These are phyloP conservation scores for Caenorhabditis virilis DNA, from an alignment of 2,888 invertebrate species.

Conservation along the genomic window DNA sequence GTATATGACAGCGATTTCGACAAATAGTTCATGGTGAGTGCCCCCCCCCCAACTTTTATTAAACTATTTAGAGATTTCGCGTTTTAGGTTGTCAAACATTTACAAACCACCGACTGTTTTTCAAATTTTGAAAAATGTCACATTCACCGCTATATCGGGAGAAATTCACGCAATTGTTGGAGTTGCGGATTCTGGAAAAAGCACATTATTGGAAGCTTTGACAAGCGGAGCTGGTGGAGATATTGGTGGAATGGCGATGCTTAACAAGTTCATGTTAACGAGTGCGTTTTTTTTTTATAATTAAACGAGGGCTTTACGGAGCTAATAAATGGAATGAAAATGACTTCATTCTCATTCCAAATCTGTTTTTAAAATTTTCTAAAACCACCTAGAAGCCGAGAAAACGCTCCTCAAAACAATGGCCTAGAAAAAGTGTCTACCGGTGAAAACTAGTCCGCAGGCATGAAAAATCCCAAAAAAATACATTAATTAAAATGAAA, in stretches of 20 bases:
- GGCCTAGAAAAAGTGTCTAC: too few species aligned
- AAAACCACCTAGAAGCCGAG: too few species aligned
- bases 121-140: conserved; percentile 85
- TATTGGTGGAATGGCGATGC: conserved; percentile 84
- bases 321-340: too few species aligned
- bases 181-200: conserved; percentile 92
- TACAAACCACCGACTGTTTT: conserved; percentile 65
- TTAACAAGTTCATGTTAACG: conserved; percentile 85
- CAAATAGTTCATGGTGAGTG: too few species aligned
- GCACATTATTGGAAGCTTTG: conserved; percentile 89
- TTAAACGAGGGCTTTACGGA: too few species aligned
- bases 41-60: not conserved
- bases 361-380: too few species aligned
- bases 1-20: conserved; percentile 54
- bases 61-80: not conserved
- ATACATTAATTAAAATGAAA: too few species aligned
- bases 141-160: conserved; percentile 86
- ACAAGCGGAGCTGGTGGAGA: conserved; percentile 77
- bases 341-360: too few species aligned
- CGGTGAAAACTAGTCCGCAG: too few species aligned
- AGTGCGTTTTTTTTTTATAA: conserved; percentile 72
- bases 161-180: conserved; percentile 91
- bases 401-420: too few species aligned
- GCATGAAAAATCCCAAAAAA: too few species aligned
- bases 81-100: conserved; percentile 50